Percentiles rank a stretch among this genome's conserved stretches.
Evolutionary conservation across 2,113 vertebrate genomes (phyloP).

Genomic region (Ciconia boyciana): DNA sequence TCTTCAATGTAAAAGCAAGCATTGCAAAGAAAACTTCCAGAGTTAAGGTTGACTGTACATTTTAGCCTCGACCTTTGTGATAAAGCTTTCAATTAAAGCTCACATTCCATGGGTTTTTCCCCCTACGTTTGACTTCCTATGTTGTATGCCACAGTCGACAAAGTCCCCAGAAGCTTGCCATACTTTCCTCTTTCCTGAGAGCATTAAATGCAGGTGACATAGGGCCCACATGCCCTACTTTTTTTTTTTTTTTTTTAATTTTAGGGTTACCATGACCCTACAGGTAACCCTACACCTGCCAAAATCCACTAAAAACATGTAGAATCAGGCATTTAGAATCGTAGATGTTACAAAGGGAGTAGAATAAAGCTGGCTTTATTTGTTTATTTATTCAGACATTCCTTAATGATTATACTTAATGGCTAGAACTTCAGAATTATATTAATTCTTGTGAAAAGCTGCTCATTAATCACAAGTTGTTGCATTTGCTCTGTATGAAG

Average conservation of each 20-base stretch:
- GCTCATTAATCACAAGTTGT: background rate
- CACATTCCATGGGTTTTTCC: background rate
- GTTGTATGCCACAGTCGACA: background rate
- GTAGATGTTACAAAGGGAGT: background rate
- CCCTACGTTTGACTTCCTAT: background rate
- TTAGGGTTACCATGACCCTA: background rate
- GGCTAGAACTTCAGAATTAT: background rate
- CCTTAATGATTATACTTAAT: constrained; percentile 36
- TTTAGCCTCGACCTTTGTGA: background rate
- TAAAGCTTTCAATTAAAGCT: background rate
- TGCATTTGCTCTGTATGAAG: background rate
- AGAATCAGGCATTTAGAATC: background rate
- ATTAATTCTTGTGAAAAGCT: constrained; percentile 34
- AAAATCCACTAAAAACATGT: background rate
- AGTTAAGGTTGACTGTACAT: background rate
- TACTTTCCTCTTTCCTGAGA: background rate
- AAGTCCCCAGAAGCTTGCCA: background rate
- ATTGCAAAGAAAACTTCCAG: background rate
- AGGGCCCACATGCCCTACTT: background rate
- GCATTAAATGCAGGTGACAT: background rate
- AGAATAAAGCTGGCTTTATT: background rate
- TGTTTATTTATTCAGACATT: constrained; percentile 41
- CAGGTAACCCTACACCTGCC: background rate
- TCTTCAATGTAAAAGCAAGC: background rate
- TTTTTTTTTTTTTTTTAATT: background rate